phyloP scores from a whole-genome alignment of 2,888 invertebrate species.

The Rhamnusium bicolor region DNA sequence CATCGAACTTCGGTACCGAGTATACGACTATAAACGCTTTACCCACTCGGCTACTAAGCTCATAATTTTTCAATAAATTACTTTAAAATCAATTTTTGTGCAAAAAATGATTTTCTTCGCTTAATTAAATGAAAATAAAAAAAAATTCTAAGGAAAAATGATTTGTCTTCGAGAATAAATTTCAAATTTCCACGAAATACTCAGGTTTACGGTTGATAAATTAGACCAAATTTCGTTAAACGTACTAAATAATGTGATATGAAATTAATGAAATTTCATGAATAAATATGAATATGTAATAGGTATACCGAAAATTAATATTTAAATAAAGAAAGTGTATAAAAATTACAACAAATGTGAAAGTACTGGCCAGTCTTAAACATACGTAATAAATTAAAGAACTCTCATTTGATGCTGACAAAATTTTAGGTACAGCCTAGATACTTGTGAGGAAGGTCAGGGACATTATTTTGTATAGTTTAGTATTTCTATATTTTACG shows the following conservation, averaged over 20 bases:
- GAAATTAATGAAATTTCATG: neutral
- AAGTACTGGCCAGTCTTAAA: neutral
- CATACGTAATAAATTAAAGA: neutral
- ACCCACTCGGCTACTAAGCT: too few relatives aligned
- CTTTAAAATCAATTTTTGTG: too few relatives aligned
- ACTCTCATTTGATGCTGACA: neutral
- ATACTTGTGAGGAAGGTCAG: neutral
- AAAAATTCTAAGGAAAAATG: too few relatives aligned
- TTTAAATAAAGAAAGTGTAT: neutral
- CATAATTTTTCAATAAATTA: too few relatives aligned
- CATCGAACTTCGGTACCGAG: too few relatives aligned
- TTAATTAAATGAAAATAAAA: too few relatives aligned
- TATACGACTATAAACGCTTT: too few relatives aligned
- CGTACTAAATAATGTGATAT: neutral
- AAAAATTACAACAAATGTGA: neutral
- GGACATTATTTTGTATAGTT: neutral
- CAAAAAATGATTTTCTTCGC: too few relatives aligned
- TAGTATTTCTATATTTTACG: neutral
- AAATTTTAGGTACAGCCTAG: neutral
- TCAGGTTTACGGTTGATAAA: neutral
- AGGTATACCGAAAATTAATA: neutral
- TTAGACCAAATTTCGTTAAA: neutral
- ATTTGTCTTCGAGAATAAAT: neutral
- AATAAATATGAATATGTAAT: neutral
- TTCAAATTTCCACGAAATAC: neutral